These are phyloP conservation scores for Pissodes strobi DNA, from an alignment of 1,140 invertebrate species.

Conservation along the genomic window DNA sequence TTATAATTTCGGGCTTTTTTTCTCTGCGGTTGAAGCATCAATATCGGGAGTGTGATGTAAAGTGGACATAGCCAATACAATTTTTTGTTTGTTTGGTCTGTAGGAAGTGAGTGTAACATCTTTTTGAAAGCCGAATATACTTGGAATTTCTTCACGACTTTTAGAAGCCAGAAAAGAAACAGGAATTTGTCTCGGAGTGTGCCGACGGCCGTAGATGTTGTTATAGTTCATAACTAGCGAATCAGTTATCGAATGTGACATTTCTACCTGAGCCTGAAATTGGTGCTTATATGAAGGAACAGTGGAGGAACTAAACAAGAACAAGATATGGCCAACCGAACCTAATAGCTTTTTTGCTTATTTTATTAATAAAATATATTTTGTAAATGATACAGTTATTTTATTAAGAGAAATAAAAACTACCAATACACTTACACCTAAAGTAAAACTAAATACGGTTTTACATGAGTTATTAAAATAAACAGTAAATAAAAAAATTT, in stretches of 20 bases:
- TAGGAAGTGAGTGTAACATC: slow-evolving; percentile 45
- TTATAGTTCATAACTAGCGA: slow-evolving; percentile 45
- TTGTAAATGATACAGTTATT: no score
- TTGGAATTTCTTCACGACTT: slow-evolving; percentile 19
- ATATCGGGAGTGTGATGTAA: slow-evolving; percentile 44
- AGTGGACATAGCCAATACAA: slow-evolving; percentile 43
- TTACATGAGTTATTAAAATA: no score
- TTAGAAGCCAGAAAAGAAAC: slow-evolving; percentile 37
- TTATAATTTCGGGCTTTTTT: slow-evolving; percentile 25
- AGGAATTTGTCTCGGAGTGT: slow-evolving; percentile 49
- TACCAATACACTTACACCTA: no score
- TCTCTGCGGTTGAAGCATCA: slow-evolving; percentile 48
- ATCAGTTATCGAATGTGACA: slow-evolving; percentile 54
- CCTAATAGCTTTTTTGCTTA: no score
- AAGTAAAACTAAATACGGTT: no score
- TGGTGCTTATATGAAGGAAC: no score
- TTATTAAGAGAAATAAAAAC: no score
- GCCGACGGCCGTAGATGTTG: slow-evolving; percentile 38
- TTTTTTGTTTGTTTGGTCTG: slow-evolving; percentile 47
- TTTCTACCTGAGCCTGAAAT: slow-evolving; percentile 47
- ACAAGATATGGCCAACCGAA: no score
- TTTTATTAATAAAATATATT: no score
- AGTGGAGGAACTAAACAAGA: no score
- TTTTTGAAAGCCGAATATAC: slow-evolving; percentile 42
- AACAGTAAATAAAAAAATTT: no score